A percentile compares a stretch with the other conserved stretches of the same genome.
Conservation (phyloP, 1,140 invertebrate species). For the Cataglyphis hispanica region DNA sequence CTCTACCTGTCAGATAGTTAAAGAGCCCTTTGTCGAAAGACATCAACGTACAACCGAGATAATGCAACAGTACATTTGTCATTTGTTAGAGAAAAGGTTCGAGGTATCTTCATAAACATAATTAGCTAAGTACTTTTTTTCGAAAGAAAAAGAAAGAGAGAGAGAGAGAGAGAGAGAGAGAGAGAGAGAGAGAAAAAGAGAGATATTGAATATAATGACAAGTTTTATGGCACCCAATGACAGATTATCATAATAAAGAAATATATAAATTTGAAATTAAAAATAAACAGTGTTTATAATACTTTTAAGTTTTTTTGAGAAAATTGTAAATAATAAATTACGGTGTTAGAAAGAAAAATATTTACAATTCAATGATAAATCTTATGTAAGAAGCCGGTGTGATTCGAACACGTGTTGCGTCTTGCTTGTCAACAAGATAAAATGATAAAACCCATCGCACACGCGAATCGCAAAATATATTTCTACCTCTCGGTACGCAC, state of each 20-base stretch:
- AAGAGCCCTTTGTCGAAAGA: neutral
- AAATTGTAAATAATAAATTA: neutral
- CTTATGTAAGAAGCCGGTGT: neutral
- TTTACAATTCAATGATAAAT: neutral
- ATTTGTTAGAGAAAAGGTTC: neutral
- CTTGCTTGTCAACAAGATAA: neutral
- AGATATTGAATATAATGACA: too few relatives aligned
- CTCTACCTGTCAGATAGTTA: neutral
- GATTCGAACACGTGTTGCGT: constrained; percentile 6
- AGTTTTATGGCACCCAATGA: neutral
- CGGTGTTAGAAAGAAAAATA: too few relatives aligned
- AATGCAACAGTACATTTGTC: neutral
- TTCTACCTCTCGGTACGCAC: too few relatives aligned
- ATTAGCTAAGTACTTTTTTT: neutral
- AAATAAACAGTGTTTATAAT: neutral
- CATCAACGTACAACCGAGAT: neutral
- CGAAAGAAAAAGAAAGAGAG: too few relatives aligned
- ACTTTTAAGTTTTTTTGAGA: neutral
- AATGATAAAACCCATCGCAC: neutral
- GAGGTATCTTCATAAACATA: neutral
- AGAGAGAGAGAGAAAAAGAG: too few relatives aligned
- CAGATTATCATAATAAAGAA: neutral
- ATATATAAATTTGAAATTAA: neutral
- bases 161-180: too few relatives aligned
- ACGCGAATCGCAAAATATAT: neutral